A percentile compares a stretch with the other conserved stretches of the same genome.
These are phyloP conservation scores for Terrapene triunguis DNA, from an alignment of 2,113 vertebrate species.

Conservation along the genomic window DNA sequence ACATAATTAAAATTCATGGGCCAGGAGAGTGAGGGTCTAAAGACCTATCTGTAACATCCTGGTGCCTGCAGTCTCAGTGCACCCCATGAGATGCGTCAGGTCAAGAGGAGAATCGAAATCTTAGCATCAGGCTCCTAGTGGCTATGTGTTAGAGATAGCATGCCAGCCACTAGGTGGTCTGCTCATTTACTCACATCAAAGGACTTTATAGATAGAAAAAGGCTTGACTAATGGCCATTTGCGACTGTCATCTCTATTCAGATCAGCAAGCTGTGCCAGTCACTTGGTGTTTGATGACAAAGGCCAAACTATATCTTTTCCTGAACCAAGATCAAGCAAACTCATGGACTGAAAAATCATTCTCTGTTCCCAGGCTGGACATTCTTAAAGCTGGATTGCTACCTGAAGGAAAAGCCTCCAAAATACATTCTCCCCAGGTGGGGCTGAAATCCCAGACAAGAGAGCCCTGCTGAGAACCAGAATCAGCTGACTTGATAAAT, in stretches of 20 bases:
- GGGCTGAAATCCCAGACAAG: not conserved
- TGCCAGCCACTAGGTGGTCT: not conserved
- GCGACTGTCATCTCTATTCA: not conserved
- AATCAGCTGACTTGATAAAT: conserved; percentile 14
- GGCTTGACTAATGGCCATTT: not conserved
- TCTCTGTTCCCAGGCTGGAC: not conserved
- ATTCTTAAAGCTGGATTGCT: not conserved
- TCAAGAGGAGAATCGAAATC: not conserved
- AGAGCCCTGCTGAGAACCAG: not conserved
- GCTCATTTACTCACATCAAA: not conserved
- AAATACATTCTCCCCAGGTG: conserved; percentile 31
- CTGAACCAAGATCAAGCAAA: not conserved
- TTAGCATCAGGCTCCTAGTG: not conserved
- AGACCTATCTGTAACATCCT: not conserved
- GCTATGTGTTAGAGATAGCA: not conserved
- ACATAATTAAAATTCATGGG: not conserved
- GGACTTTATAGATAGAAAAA: not conserved
- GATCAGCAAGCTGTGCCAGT: not conserved
- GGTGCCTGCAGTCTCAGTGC: not conserved
- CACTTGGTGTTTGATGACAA: not conserved
- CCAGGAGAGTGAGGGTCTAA: not conserved
- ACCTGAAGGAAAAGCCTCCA: not conserved
- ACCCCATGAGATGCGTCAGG: not conserved
- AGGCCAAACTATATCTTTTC: not conserved
- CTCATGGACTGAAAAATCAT: not conserved